Evolutionary conservation across 2,797 vertebrate species (phyloP), one percentile per base, ranked within the genome.

Genomic region (Scyliorhinus canicula): DNA sequence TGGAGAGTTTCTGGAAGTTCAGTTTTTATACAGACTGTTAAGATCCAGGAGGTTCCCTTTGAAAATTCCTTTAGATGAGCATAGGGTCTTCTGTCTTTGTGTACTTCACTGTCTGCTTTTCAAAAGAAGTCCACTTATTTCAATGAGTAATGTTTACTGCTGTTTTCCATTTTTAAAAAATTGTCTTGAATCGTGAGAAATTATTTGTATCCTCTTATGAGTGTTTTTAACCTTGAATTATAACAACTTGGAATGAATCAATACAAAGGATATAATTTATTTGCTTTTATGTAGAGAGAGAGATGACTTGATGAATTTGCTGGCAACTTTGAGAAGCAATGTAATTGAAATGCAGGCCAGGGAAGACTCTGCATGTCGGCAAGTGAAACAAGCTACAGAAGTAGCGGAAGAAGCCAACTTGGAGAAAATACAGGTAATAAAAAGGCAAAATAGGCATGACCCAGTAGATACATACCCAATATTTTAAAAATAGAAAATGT

Each of bases 361-460:
- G 95, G 98, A 99, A 96, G 97, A 97, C 96, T 96, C 97, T 26
- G 97, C 98, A 40, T 98, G 97, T 95, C 97, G 98, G 77, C 98
- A 98, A 97, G 98, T 99, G 96, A 98, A 99, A 96, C 97, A 98
- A 77, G 98, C 98, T 2, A 97, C 98, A 95, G 98, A 98, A 96
- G 98, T 98, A 97, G 97, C 98, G 0, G 99, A 99, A 96, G 98
- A 99, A 95, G 98, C 98, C 95, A 98, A 98, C 95, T 97, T 99
- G 52, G 98, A 98, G 95, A 99, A 98, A 97, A 98, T 98, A 40
- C 96, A 97, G 97, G 97, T 97, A 97, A 97, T 95, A 95, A 67
- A 1, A 14, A 57, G 63, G 55, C 0, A 35, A 52, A 52, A 6
- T 67, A 52, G 40, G 44, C 35, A n/a, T 65, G 57, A 44, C 21